Evolutionary conservation across 1,140 invertebrate genomes (phyloP).

Genomic region (Cataglyphis hispanica): DNA sequence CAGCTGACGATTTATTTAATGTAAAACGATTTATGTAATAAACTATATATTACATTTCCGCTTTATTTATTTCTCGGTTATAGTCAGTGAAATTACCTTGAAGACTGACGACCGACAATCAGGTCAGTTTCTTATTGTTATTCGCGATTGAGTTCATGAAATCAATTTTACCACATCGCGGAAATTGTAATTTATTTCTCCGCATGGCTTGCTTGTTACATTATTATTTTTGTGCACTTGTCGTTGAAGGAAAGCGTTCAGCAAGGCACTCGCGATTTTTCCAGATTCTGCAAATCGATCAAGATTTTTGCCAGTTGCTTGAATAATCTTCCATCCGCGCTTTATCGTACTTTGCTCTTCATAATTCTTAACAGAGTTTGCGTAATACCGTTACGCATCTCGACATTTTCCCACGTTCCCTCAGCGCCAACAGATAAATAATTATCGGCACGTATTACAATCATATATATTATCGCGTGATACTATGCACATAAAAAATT

Average conservation of each 20-base stretch:
- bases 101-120: slow-evolving; percentile 21
- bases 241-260: neutral
- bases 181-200: slow-evolving; percentile 17
- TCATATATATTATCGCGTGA: slow-evolving; percentile 26
- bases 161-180: slow-evolving; percentile 28
- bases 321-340: slow-evolving; percentile 15
- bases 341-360: slow-evolving; percentile 36
- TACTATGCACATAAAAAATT: slow-evolving; percentile 3
- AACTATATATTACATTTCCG: slow-evolving; percentile 2
- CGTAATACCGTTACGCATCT: slow-evolving; percentile 65
- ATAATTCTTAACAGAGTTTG: slow-evolving; percentile 46
- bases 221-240: neutral
- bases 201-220: neutral
- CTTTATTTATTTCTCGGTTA: slow-evolving; percentile 27
- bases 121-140: slow-evolving; percentile 36
- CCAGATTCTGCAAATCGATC: neutral
- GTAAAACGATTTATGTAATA: slow-evolving; percentile 44
- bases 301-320: slow-evolving; percentile 11
- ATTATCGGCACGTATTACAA: slow-evolving; percentile 50
- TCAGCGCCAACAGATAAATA: slow-evolving; percentile 42
- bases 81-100: slow-evolving; percentile 35
- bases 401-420: slow-evolving; percentile 67
- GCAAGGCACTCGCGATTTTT: neutral
- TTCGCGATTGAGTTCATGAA: slow-evolving; percentile 44
- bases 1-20: slow-evolving; percentile 29